Conservation (phyloP, 2,797 vertebrate species). For the Spatula versicolor region DNA sequence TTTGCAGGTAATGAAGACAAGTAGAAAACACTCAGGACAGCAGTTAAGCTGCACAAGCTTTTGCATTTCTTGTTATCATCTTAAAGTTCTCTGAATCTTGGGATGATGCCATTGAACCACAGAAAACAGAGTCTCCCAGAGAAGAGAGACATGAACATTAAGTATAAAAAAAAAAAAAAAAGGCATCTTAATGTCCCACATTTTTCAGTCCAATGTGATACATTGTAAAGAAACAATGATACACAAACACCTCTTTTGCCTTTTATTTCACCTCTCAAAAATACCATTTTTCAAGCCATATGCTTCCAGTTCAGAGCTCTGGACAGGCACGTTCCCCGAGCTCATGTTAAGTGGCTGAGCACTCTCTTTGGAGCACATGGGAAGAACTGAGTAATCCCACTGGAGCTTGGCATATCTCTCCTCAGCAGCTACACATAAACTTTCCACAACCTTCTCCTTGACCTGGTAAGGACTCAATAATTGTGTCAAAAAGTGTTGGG, state of each 20-base stretch:
- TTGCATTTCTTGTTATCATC: background rate
- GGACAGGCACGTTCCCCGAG: background rate
- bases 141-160: background rate
- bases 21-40: background rate
- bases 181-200: accelerated
- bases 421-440: background rate
- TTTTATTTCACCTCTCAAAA: background rate
- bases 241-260: background rate
- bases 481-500: background rate
- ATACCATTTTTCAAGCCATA: background rate
- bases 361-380: background rate
- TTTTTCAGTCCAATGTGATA: background rate
- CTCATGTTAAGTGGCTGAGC: background rate
- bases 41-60: background rate
- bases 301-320: background rate
- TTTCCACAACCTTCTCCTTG: background rate
- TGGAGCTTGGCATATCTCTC: background rate
- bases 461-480: background rate
- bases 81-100: background rate
- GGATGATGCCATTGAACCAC: background rate
- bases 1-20: background rate
- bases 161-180: background rate
- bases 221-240: background rate
- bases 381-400: background rate
- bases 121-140: background rate